Percentiles rank a stretch among this genome's conserved stretches.
These are phyloP conservation scores for Apamea monoglypha DNA, from an alignment of 2,888 invertebrate genomes.

Conservation along the genomic window DNA sequence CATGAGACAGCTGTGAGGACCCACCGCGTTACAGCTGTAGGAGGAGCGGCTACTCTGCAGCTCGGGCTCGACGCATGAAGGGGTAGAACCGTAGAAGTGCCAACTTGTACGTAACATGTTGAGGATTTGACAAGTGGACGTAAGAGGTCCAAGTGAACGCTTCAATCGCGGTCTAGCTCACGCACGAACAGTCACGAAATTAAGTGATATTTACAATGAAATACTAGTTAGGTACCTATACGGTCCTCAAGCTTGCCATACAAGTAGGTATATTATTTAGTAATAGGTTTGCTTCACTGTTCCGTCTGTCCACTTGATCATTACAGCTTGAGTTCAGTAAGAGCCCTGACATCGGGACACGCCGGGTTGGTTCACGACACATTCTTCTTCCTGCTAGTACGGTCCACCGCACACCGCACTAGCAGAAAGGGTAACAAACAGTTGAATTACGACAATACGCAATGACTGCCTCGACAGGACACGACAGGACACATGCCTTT, in stretches of 20 bases:
- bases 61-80: background rate
- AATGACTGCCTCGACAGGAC: background rate
- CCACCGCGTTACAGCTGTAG: background rate
- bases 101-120: too few species aligned
- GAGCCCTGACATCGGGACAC: background rate
- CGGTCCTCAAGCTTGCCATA: background rate
- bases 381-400: background rate
- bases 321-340: background rate
- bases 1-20: background rate
- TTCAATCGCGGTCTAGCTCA: constrained; percentile 1
- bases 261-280: background rate
- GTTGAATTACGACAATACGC: background rate
- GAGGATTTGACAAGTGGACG: background rate
- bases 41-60: background rate
- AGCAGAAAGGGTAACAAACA: background rate
- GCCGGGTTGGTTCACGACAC: background rate
- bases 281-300: background rate
- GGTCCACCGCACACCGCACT: background rate
- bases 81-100: background rate
- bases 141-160: background rate
- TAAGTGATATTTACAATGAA: constrained; percentile 31
- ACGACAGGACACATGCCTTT: too few species aligned
- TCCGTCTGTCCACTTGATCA: background rate
- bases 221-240: constrained; percentile 1
- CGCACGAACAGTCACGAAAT: background rate